phyloP scores from a whole-genome alignment of 2,113 vertebrate species.

The Lethenteron reissneri region DNA sequence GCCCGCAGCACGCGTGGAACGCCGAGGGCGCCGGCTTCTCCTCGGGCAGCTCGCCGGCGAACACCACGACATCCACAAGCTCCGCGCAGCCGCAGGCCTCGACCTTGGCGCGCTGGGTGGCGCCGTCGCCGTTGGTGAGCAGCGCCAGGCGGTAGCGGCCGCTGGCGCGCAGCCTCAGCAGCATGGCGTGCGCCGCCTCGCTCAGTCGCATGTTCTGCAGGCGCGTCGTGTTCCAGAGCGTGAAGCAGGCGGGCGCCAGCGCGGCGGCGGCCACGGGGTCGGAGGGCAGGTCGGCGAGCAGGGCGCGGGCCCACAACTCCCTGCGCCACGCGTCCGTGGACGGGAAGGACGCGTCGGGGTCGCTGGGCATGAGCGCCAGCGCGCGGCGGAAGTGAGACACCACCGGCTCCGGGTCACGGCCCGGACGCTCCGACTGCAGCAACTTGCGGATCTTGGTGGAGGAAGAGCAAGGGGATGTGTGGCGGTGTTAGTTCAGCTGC shows the following conservation, averaged over 20 bases:
- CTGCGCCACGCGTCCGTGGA: constrained; percentile 3
- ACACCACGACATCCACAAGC: constrained; percentile 1
- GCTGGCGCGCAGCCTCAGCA: constrained; percentile 1
- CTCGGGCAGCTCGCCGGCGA: constrained; percentile 4
- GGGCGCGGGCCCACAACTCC: not conserved
- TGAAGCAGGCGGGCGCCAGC: not conserved
- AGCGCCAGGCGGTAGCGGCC: not conserved
- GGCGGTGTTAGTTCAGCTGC: too few relatives aligned
- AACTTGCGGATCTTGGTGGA: too few relatives aligned
- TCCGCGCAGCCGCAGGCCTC: constrained; percentile 1
- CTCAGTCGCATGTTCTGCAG: not conserved
- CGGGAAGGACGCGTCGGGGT: too few relatives aligned
- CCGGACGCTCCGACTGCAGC: too few relatives aligned
- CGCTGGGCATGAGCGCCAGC: too few relatives aligned
- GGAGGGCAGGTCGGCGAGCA: not conserved
- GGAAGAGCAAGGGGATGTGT: too few relatives aligned
- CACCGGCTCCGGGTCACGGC: too few relatives aligned
- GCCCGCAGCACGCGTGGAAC: constrained; percentile 2
- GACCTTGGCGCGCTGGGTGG: constrained; percentile 1
- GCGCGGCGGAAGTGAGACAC: too few relatives aligned
- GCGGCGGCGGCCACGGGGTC: not conserved
- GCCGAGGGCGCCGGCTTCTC: constrained; percentile 6
- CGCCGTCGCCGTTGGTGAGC: constrained; percentile 2
- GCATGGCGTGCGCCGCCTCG: constrained; percentile 3
- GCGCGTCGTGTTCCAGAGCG: not conserved